Evolutionary conservation across 2,888 invertebrate genomes (phyloP).

Genomic region (Drosophila acutilabella): DNA sequence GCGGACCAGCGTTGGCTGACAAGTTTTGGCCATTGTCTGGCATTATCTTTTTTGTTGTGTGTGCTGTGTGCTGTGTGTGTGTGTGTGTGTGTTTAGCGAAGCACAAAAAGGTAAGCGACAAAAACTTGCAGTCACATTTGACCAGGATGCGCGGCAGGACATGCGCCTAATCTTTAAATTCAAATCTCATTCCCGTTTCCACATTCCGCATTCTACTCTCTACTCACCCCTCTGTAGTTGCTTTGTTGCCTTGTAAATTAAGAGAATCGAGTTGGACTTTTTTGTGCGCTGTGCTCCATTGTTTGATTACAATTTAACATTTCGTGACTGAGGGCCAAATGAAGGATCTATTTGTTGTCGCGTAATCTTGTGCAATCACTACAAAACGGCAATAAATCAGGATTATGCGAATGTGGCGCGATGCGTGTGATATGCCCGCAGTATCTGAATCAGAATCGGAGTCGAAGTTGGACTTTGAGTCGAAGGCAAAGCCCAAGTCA

Average conservation of each 20-base stretch:
- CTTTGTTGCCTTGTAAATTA: slow-evolving; percentile 71
- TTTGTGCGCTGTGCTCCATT: slow-evolving; percentile 55
- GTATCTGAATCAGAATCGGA: slow-evolving; percentile 22
- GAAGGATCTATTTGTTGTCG: slow-evolving; percentile 83
- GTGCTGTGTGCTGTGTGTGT: slow-evolving; percentile 36
- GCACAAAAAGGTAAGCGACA: slow-evolving; percentile 74
- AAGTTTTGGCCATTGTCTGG: slow-evolving; percentile 78
- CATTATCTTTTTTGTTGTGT: slow-evolving; percentile 77
- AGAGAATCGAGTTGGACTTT: slow-evolving; percentile 63
- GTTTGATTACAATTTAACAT: slow-evolving; percentile 83
- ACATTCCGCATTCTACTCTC: background rate
- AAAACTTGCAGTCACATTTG: slow-evolving; percentile 76
- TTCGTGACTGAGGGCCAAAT: slow-evolving; percentile 80
- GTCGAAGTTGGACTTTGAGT: background rate
- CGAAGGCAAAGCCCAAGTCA: slow-evolving; percentile 2
- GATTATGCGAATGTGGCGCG: slow-evolving; percentile 83
- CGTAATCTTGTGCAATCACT: slow-evolving; percentile 84
- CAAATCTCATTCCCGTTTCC: slow-evolving; percentile 68
- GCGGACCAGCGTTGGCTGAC: slow-evolving; percentile 51
- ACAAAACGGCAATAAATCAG: slow-evolving; percentile 84
- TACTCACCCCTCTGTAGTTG: slow-evolving; percentile 11
- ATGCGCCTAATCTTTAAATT: slow-evolving; percentile 82
- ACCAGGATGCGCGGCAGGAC: slow-evolving; percentile 70
- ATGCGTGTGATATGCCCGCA: slow-evolving; percentile 73
- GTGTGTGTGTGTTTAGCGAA: slow-evolving; percentile 46